phyloP scores from a whole-genome alignment of 2,113 vertebrate genomes.

The Cromileptes altivelis region DNA sequence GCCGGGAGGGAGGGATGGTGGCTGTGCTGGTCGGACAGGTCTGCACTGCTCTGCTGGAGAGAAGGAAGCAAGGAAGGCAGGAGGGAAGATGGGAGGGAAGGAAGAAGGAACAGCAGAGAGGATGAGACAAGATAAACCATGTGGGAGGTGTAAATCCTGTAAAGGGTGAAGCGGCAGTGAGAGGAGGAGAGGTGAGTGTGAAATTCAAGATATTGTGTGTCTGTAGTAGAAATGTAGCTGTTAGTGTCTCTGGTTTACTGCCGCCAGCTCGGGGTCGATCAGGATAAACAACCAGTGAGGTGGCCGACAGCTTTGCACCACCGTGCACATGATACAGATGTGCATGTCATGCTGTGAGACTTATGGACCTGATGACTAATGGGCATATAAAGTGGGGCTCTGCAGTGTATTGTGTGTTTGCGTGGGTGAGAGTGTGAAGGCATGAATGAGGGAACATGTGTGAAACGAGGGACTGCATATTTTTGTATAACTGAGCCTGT shows the following conservation, averaged over 20 bases:
- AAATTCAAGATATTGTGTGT: conserved; percentile 36
- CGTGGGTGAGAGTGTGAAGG: conserved; percentile 33
- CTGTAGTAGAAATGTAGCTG: conserved; percentile 35
- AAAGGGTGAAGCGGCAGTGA: conserved; percentile 56
- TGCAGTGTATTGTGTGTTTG: neutral
- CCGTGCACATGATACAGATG: conserved; percentile 42
- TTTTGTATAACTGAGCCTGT: conserved; percentile 20
- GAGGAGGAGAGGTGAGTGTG: conserved; percentile 70
- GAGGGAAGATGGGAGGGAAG: conserved; percentile 40
- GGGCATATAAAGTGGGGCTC: neutral
- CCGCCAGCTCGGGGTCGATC: conserved; percentile 36
- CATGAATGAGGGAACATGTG: conserved; percentile 49
- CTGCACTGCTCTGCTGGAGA: conserved; percentile 45
- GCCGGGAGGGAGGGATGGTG: conserved; percentile 17
- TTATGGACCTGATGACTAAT: neutral
- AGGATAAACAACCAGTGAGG: conserved; percentile 21
- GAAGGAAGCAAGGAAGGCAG: neutral
- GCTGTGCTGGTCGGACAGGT: conserved; percentile 60
- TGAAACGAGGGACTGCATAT: conserved; percentile 36
- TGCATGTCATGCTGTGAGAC: neutral
- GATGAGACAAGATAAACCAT: conserved; percentile 51
- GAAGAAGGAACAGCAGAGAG: conserved; percentile 25
- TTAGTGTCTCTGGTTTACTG: conserved; percentile 31
- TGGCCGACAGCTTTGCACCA: conserved; percentile 22
- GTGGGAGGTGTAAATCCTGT: conserved; percentile 76